Evolutionary conservation across 2,797 vertebrate species (phyloP).

Genomic region (Sebastiscus tertius): DNA sequence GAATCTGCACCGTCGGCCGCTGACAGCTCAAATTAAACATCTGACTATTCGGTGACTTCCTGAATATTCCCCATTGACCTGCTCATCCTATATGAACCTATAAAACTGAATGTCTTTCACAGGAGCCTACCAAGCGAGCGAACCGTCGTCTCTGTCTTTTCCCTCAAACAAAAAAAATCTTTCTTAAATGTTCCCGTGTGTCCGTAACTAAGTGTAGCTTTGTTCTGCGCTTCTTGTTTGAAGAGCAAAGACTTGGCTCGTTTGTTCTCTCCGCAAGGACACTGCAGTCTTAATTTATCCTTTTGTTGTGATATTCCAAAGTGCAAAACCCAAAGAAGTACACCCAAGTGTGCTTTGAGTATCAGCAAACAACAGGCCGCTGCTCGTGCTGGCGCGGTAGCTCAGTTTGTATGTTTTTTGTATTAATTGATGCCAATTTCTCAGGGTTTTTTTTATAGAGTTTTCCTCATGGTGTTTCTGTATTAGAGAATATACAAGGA

Average conservation of each 20-base stretch:
- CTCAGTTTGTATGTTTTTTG: not conserved
- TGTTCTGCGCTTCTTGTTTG: constrained; percentile 7
- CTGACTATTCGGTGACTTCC: not conserved
- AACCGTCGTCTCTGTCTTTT: not conserved
- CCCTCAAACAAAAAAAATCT: not conserved
- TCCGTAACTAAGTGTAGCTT: constrained; percentile 4
- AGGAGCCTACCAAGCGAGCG: not conserved
- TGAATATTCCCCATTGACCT: not conserved
- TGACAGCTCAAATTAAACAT: constrained; percentile 20
- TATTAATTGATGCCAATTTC: constrained; percentile 4
- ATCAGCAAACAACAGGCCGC: constrained; percentile 20
- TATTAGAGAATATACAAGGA: constrained; percentile 1
- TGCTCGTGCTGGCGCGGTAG: not conserved
- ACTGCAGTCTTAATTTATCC: constrained; percentile 25
- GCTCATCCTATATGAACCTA: not conserved
- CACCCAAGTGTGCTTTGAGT: constrained; percentile 14
- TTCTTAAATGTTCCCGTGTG: not conserved
- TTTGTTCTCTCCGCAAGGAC: constrained; percentile 39
- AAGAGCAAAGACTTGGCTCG: not conserved
- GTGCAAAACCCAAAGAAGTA: constrained; percentile 18
- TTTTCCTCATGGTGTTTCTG: not conserved
- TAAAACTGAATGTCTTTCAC: not conserved
- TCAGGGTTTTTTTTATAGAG: not conserved
- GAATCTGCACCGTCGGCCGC: not conserved
- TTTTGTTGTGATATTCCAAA: constrained; percentile 26